Percentiles rank a stretch among this genome's conserved stretches.
These are phyloP conservation scores for Oscheius sp. DNA, from an alignment of 2,888 invertebrate species.

Conservation along the genomic window DNA sequence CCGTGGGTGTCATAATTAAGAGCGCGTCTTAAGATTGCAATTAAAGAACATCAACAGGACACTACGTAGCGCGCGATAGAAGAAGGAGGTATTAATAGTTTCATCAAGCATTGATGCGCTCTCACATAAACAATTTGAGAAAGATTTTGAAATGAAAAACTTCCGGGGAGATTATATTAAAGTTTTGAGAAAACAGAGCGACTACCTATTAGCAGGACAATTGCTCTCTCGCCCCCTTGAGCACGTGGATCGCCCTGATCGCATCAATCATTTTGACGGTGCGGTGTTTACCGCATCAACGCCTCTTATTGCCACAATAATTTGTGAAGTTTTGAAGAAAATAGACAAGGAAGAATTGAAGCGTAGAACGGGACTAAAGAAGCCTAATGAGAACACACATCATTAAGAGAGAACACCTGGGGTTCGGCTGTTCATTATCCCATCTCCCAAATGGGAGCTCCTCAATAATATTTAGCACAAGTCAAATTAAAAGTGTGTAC, in stretches of 20 bases:
- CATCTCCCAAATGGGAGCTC: too few species aligned
- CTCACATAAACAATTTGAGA: too few species aligned
- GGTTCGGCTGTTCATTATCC: neutral
- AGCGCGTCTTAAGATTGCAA: neutral
- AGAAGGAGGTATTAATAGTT: too few species aligned
- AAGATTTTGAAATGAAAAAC: too few species aligned
- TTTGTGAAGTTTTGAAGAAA: too few species aligned
- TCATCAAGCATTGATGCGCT: too few species aligned
- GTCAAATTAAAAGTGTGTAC: neutral
- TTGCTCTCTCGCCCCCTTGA: neutral
- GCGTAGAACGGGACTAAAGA: neutral
- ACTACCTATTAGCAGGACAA: neutral
- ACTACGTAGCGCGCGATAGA: too few species aligned
- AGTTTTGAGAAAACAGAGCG: neutral
- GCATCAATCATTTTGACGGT: constrained; percentile 22
- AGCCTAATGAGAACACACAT: neutral
- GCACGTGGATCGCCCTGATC: constrained; percentile 19
- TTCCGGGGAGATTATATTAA: neutral
- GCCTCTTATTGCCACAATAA: too few species aligned
- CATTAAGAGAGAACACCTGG: neutral
- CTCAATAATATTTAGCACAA: neutral
- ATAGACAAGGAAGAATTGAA: too few species aligned
- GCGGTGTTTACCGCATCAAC: neutral
- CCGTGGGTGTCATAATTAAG: neutral
- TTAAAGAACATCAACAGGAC: neutral